A percentile compares a stretch with the other conserved stretches of the same genome.
Evolutionary conservation across 2,888 invertebrate species (phyloP).

Genomic region (Acanthosepion esculentum): DNA sequence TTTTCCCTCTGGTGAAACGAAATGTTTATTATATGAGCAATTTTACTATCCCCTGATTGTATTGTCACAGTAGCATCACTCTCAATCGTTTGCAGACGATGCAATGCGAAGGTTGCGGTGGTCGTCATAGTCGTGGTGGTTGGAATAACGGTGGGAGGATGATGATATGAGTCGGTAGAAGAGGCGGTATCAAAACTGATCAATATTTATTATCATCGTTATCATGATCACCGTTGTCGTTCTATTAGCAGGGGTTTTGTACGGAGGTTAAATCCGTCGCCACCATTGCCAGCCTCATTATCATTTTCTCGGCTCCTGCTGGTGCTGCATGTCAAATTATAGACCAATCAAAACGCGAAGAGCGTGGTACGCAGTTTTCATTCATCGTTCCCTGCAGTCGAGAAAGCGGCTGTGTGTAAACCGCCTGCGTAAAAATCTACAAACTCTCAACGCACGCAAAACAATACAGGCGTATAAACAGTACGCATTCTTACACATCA

Average conservation of each 20-base stretch:
- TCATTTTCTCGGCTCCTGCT: not conserved
- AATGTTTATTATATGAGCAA: not conserved
- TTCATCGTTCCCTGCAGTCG: not conserved
- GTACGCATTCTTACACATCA: not conserved
- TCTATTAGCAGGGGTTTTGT: not conserved
- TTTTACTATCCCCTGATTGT: not conserved
- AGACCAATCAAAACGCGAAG: not conserved
- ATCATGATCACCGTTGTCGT: not conserved
- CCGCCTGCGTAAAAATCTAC: not conserved
- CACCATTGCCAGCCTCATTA: not conserved
- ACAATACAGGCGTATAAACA: not conserved
- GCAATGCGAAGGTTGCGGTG: not conserved
- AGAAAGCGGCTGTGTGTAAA: conserved; percentile 6
- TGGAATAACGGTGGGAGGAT: not conserved
- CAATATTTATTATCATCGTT: not conserved
- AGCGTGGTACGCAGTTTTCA: conserved; percentile 14
- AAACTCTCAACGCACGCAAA: not conserved
- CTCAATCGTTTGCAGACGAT: not conserved
- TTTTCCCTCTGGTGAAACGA: not conserved
- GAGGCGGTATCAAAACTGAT: not conserved
- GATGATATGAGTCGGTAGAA: not conserved
- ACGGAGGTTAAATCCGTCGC: not conserved
- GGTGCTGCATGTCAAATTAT: not conserved
- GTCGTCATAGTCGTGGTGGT: not conserved
- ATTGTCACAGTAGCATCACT: not conserved